These are phyloP conservation scores for Sphinx pinastri DNA, from an alignment of 2,888 invertebrate genomes.

Conservation along the genomic window DNA sequence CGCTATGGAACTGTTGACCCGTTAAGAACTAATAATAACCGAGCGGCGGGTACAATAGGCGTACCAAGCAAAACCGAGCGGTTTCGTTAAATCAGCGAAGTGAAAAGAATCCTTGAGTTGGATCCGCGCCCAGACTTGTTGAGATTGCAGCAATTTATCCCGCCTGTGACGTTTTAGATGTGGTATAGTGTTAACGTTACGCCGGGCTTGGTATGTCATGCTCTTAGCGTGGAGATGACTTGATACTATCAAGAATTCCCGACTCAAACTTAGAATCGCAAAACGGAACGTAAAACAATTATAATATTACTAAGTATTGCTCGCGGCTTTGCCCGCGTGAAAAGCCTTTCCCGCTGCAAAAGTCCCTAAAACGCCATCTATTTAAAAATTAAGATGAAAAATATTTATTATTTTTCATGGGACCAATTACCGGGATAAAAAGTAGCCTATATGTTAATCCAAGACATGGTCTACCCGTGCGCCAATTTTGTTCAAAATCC, in stretches of 20 bases:
- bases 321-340: no score
- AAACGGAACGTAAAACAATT: no score
- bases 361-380: no score
- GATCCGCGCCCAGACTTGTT: slow-evolving; percentile 63
- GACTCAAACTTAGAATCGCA: not conserved
- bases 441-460: no score
- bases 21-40: slow-evolving; percentile 61
- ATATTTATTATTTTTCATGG: no score
- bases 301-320: no score
- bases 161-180: slow-evolving; percentile 49
- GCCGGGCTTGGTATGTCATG: not conserved
- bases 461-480: no score
- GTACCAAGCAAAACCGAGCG: slow-evolving; percentile 50
- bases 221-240: not conserved
- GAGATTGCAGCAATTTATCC: slow-evolving; percentile 71
- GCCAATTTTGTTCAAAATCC: no score
- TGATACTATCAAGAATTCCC: not conserved
- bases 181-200: slow-evolving; percentile 8
- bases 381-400: no score
- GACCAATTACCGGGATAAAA: no score
- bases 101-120: slow-evolving; percentile 68
- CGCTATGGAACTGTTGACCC: slow-evolving; percentile 53
- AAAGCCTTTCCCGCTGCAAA: no score
- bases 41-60: slow-evolving; percentile 52
- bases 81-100: slow-evolving; percentile 69